Evolutionary conservation across 1,140 invertebrate genomes (phyloP), one percentile per base, ranked within the genome.

Genomic region (Ericerus pela): DNA sequence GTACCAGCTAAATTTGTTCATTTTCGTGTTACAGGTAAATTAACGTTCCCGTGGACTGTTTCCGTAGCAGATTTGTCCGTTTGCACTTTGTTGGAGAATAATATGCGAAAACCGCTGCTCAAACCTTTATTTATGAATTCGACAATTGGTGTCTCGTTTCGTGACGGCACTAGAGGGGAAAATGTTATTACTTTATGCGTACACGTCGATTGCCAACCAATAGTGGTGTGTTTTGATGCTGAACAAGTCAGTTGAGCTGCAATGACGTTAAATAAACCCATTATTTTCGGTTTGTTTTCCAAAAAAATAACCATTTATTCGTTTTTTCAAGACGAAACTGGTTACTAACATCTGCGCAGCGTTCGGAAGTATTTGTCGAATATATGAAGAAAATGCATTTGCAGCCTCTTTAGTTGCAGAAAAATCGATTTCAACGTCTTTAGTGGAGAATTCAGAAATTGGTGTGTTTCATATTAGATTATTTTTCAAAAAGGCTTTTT

Each of bases 61-160:
- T 47, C 41, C 8, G 11, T 47, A 47, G 22, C 10, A 8, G 41
- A 47, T 8, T 5, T 47, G 18, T 24, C 20, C 41, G 20, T 47
- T 16, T 2, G 26, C 26, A 47, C 41, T 20, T 47, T 47, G 26
- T 47, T 47, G 14, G 11, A 47, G 10, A 47, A 24, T 16, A 5
- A 16, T 14, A 2, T 47, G 3, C 10, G 18, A 24, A 47, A 47
- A 24, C 41, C 41, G 20, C 37, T 77, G 47, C 64, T 79, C 16
- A 75, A 72, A 57, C 76, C 77, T 18, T 65, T 79, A 0, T 73
- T 74, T 8, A 70, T 78, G 2, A 79, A 73, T 51, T 73, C 75
- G 12, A 80, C 78, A 1, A 65, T 79, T 29, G 76, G 75, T 51
- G 47, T 62, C 1, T 53, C 60, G 6, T 58, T 62, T 22, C 54